Conservation (phyloP, 2,797 vertebrate species). For the Poecilia picta region DNA sequence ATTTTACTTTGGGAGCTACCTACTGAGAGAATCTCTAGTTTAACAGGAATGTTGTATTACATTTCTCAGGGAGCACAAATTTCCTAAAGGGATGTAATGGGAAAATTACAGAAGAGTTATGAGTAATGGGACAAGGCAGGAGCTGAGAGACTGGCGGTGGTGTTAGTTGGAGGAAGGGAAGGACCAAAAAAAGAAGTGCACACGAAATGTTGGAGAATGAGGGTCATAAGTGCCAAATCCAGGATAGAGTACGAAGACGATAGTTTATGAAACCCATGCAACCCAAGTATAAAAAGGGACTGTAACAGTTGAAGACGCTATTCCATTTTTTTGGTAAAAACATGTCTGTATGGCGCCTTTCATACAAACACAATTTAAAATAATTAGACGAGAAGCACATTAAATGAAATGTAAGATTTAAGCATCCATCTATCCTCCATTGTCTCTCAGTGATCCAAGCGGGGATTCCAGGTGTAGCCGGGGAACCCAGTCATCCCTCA, state of each 20-base stretch:
- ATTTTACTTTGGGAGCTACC: slow-evolving; percentile 62
- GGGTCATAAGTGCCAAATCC: not conserved
- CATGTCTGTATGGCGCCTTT: not conserved
- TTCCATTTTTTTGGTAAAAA: not conserved
- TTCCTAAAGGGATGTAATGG: slow-evolving; percentile 70
- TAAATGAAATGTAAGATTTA: not conserved
- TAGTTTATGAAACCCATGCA: not conserved
- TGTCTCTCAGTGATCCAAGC: not conserved
- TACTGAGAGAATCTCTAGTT: not conserved
- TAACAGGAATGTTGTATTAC: slow-evolving; percentile 23
- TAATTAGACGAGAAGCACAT: not conserved
- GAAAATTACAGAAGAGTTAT: slow-evolving; percentile 67
- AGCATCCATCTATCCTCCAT: not conserved
- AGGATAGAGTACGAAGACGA: not conserved
- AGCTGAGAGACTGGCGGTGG: slow-evolving; percentile 41
- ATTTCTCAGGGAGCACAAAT: slow-evolving; percentile 65
- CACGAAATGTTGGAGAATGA: not conserved
- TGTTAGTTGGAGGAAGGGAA: slow-evolving; percentile 17
- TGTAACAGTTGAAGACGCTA: not conserved
- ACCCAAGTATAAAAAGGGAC: not conserved
- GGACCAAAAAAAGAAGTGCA: not conserved
- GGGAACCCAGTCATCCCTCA: not conserved
- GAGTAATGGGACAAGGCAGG: slow-evolving; percentile 68
- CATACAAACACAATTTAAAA: not conserved
- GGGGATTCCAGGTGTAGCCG: not conserved